Conservation (phyloP, 37 sponge, comb jelly and placozoan genomes). For the Haliclona indistincta region DNA sequence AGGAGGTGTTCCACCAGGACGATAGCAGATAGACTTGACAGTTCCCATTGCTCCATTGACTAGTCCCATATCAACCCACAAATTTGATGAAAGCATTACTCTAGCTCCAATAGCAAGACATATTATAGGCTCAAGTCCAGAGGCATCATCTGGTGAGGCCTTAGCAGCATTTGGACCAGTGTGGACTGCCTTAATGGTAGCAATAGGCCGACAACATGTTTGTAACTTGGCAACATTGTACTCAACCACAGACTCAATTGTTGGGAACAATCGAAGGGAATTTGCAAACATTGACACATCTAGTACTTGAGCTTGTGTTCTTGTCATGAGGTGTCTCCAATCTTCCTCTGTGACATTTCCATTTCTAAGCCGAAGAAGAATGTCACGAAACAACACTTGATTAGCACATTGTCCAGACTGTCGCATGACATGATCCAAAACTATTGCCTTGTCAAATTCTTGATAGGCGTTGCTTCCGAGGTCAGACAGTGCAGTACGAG, state of each 20-base stretch:
- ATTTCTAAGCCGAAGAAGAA: slow-evolving; percentile 42
- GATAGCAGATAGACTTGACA: slow-evolving; percentile 28
- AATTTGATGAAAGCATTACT: slow-evolving; percentile 37
- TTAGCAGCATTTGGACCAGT: slow-evolving; percentile 48
- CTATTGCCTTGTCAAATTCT: slow-evolving; percentile 17
- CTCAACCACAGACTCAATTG: slow-evolving; percentile 23
- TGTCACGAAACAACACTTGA: slow-evolving; percentile 28
- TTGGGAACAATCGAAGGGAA: slow-evolving; percentile 23
- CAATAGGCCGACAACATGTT: slow-evolving; percentile 35
- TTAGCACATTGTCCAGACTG: slow-evolving; percentile 22
- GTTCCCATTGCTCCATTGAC: slow-evolving; percentile 47
- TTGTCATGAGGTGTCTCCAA: slow-evolving; percentile 35
- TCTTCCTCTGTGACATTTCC: slow-evolving; percentile 29
- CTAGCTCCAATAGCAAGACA: slow-evolving; percentile 21
- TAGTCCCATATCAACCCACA: slow-evolving; percentile 26
- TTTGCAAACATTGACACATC: slow-evolving; percentile 14
- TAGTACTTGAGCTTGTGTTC: slow-evolving; percentile 6
- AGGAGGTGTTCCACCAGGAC: slow-evolving; percentile 11
- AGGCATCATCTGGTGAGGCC: slow-evolving; percentile 51
- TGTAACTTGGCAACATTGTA: slow-evolving; percentile 28
- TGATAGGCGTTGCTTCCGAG: slow-evolving; percentile 24
- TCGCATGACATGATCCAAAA: slow-evolving; percentile 36
- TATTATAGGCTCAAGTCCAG: slow-evolving; percentile 43
- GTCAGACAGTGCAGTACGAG: slow-evolving; percentile 7
- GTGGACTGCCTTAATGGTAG: slow-evolving; percentile 56